phyloP scores from a whole-genome alignment of 2,113 vertebrate genomes.

The Tylochromis polylepis region DNA sequence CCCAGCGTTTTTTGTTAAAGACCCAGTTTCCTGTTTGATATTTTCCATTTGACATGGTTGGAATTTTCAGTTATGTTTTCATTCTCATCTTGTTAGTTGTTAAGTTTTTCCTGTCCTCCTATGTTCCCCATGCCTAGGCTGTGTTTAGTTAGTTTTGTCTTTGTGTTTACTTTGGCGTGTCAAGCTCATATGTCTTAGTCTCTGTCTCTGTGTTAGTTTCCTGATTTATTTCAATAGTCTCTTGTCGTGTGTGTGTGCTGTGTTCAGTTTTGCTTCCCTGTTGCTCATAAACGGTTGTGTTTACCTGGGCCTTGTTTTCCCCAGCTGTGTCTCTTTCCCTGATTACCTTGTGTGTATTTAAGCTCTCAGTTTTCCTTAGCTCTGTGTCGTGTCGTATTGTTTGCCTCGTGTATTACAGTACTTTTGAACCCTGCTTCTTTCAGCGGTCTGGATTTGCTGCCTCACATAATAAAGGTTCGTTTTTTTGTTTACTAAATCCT shows the following conservation, averaged over 20 bases:
- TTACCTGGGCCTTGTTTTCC: not conserved
- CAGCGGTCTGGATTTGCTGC: not conserved
- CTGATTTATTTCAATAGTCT: too few species aligned
- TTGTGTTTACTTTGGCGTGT: too few species aligned
- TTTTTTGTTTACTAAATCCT: not conserved
- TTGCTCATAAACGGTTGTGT: not conserved
- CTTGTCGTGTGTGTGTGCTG: too few species aligned
- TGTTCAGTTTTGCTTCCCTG: not conserved
- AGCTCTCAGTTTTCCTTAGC: not conserved
- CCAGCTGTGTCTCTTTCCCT: not conserved
- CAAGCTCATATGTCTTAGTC: too few species aligned
- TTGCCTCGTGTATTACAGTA: not conserved
- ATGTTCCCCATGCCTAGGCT: too few species aligned
- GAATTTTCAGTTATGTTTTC: not conserved
- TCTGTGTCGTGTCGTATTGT: not conserved
- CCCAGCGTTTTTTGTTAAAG: not conserved
- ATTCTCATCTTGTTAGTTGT: too few species aligned
- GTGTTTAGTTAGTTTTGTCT: too few species aligned
- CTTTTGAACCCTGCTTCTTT: not conserved
- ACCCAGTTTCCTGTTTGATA: not conserved
- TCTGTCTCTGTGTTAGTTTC: too few species aligned
- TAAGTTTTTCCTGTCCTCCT: too few species aligned
- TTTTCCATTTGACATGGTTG: not conserved
- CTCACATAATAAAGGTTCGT: fast-evolving
- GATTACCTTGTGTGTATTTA: not conserved